phyloP scores from a whole-genome alignment of 2,888 invertebrate genomes.

The Microctonus hyperodae region DNA sequence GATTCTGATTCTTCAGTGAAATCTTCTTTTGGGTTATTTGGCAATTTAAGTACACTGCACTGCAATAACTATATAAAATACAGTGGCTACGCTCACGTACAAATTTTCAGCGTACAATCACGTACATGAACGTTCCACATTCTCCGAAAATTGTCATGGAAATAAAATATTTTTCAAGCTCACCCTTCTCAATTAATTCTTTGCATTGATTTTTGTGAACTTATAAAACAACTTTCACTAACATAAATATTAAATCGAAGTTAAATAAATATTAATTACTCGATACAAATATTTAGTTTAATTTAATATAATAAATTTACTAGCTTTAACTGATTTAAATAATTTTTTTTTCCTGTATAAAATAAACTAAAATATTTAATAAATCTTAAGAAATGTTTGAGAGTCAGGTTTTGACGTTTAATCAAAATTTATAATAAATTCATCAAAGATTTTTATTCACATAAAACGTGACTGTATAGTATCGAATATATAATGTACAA shows the following conservation, averaged over 20 bases:
- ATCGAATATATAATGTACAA: slow-evolving; percentile 37
- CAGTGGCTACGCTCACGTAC: slow-evolving; percentile 49
- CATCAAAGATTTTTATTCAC: background rate
- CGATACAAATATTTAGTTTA: too few species aligned
- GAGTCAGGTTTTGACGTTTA: background rate
- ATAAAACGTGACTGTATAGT: background rate
- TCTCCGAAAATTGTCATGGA: background rate
- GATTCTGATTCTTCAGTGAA: slow-evolving; percentile 41
- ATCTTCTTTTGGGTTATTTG: slow-evolving; percentile 40
- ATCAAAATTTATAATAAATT: background rate
- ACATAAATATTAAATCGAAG: background rate
- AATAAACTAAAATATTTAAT: background rate
- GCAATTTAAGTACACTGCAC: slow-evolving; percentile 49
- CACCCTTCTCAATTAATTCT: background rate
- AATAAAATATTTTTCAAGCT: background rate
- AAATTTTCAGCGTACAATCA: slow-evolving; percentile 29
- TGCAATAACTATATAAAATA: slow-evolving; percentile 27
- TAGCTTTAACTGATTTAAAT: too few species aligned
- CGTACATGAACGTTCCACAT: slow-evolving; percentile 40
- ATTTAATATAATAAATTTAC: too few species aligned
- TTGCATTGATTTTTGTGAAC: background rate
- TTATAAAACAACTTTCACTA: background rate
- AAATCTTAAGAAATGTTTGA: background rate
- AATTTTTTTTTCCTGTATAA: background rate
- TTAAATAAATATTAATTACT: background rate